Base-by-base conservation (phyloP, 2,797 vertebrate species). In the Leuciscus waleckii region DNA sequence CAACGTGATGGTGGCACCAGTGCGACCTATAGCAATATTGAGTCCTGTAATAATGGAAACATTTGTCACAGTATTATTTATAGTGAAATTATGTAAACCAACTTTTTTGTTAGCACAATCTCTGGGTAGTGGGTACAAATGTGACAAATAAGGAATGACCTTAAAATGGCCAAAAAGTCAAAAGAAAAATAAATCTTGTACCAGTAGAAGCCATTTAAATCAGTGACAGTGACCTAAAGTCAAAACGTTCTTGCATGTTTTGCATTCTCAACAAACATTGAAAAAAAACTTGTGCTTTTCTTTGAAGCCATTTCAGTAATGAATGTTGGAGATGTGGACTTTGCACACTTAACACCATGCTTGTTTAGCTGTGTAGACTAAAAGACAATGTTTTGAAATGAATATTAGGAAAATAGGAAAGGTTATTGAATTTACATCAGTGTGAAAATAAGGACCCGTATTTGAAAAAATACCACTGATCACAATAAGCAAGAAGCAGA, bases 171-270 rank as follows among this genome's bases (percentile, higher is more conserved):
- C 10, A 9, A 54, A 54, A 54, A 19, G 49, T 56, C 54, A 26
- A 26, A 14, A 26, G 58, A 4, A 10, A 23, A 56, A 56, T 23
- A 56, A 23, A 56, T 23, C 21, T 4, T 23, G 6, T 23, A 63
- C 29, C 58, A 35, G 56, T 16, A 32, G 49, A 46, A 81, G 29
- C 76, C 70, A 71, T 83, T 54, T 76, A n/a, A 84, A 37, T 81
- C 71, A 67, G 19, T 85, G 61, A 88, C 82, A 51, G 58, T 19
- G 54, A 56, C 21, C 8, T 23, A 17, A 14, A 78, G n/a, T 58
- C 7, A 61, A 61, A 78, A 41, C 0, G 58, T 14, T 61, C 1
- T n/a, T 29, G 11, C 11, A 13, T 14, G 43, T 46, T 46, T 46
- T 46, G 43, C 43, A 46, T 46, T 46, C 43, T 68, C 16, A 10